Evolutionary conservation across 1,140 invertebrate species (phyloP).

Genomic region (Laodelphax striatellus): DNA sequence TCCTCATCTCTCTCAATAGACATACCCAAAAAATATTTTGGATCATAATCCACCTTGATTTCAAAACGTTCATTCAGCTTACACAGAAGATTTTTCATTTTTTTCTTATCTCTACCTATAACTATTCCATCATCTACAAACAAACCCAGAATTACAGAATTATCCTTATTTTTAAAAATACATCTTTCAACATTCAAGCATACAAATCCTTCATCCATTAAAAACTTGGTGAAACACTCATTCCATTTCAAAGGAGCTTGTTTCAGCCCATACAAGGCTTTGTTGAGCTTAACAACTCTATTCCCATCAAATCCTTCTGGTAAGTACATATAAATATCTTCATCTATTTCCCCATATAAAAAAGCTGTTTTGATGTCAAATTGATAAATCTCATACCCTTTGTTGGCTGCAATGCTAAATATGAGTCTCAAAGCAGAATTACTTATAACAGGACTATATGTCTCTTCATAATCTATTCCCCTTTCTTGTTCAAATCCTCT

Average conservation of each 20-base stretch:
- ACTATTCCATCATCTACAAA: no score
- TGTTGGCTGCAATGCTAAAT: no score
- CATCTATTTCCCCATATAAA: no score
- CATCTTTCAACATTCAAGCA: no score
- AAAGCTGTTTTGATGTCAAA: no score
- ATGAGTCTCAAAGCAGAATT: no score
- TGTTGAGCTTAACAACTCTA: constrained; percentile 29
- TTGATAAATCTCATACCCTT: no score
- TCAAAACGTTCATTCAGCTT: constrained; percentile 2
- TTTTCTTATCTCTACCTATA: no score
- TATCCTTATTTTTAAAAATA: no score
- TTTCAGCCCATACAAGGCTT: constrained; percentile 33
- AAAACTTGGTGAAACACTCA: constrained; percentile 1
- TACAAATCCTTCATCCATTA: not conserved
- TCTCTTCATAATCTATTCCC: constrained; percentile 27
- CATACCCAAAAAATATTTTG: not conserved
- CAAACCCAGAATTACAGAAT: no score
- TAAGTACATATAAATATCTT: no score
- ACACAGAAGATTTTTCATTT: not conserved
- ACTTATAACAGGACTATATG: constrained; percentile 24
- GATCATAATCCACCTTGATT: not conserved
- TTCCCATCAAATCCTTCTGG: constrained; percentile 20
- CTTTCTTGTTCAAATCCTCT: constrained; percentile 28
- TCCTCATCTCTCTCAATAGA: not conserved
- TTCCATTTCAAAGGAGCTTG: constrained; percentile 28